Conservation (phyloP, 2,113 vertebrate species). For the Anhinga rufa region DNA sequence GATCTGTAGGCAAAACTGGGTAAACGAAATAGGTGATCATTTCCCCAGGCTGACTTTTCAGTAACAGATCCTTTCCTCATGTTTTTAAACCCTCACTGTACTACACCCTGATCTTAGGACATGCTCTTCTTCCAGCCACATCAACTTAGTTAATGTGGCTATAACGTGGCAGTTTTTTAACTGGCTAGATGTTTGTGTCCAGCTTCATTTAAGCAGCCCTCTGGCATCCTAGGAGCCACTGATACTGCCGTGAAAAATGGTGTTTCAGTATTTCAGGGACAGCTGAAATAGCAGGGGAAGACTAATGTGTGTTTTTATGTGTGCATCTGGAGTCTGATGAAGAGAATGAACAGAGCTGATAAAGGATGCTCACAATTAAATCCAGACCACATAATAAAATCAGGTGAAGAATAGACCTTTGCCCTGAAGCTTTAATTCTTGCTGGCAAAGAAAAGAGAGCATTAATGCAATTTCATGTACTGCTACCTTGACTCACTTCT, state of each 20-base stretch:
- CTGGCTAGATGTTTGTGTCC: neutral
- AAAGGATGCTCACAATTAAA: conserved; percentile 16
- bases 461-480: neutral
- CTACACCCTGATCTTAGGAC: neutral
- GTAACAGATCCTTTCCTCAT: neutral
- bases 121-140: neutral
- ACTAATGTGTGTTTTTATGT: neutral
- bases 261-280: neutral
- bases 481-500: neutral
- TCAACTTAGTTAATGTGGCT: neutral
- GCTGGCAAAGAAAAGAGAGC: neutral
- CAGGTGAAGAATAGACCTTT: neutral
- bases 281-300: neutral
- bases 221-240: neutral
- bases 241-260: neutral
- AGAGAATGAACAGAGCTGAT: neutral
- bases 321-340: neutral
- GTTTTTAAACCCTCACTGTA: neutral
- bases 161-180: neutral
- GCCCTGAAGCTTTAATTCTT: neutral
- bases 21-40: neutral
- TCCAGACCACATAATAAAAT: conserved; percentile 14
- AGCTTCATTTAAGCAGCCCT: neutral
- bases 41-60: neutral
- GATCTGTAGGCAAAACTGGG: neutral